Percentiles rank a stretch among this genome's conserved stretches.
Evolutionary conservation across 2,797 vertebrate genomes (phyloP).

Genomic region (Channa striata): DNA sequence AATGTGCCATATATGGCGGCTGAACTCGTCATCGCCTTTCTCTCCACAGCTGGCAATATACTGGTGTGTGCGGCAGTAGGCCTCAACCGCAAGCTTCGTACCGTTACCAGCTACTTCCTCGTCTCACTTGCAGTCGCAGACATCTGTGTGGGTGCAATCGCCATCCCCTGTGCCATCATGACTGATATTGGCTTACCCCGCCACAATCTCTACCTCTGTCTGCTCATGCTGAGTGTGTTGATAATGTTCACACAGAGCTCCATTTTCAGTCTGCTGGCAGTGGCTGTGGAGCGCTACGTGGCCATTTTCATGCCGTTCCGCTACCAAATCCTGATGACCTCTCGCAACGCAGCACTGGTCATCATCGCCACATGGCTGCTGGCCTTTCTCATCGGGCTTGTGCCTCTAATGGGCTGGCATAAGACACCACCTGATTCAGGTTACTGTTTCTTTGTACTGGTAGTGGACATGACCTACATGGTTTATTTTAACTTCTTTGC

Average conservation of each 20-base stretch:
- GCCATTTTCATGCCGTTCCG: conserved; percentile 87
- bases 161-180: conserved; percentile 87
- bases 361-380: conserved; percentile 81
- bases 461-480: conserved; percentile 82
- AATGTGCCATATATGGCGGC: conserved; percentile 80
- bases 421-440: conserved; percentile 63
- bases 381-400: conserved; percentile 77
- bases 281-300: conserved; percentile 85
- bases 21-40: conserved; percentile 82
- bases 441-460: conserved; percentile 79
- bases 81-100: conserved; percentile 80
- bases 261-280: conserved; percentile 86
- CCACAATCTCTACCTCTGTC: conserved; percentile 81
- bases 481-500: conserved; percentile 81
- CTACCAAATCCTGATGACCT: conserved; percentile 81
- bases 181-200: conserved; percentile 81
- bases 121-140: conserved; percentile 85
- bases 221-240: conserved; percentile 85
- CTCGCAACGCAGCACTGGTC: conserved; percentile 76
- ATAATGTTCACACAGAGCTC: conserved; percentile 88
- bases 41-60: conserved; percentile 81
- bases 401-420: conserved; percentile 87
- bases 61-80: conserved; percentile 82
- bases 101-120: conserved; percentile 87
- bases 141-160: conserved; percentile 82